Conservation (phyloP, 2,888 invertebrate genomes). For the Scaptomyza parva region DNA sequence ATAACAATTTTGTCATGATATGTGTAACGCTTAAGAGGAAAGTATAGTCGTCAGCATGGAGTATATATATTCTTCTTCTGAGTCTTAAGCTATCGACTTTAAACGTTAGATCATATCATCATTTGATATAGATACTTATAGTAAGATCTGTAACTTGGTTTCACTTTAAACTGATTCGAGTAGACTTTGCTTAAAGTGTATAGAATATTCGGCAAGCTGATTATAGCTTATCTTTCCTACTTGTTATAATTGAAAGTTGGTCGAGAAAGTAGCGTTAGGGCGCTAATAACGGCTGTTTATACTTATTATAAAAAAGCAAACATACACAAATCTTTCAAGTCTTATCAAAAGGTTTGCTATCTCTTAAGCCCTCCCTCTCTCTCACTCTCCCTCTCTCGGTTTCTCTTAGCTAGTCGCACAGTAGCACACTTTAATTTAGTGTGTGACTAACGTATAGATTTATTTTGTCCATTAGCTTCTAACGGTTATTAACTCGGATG, state of each 20-base stretch:
- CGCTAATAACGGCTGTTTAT: constrained; percentile 48
- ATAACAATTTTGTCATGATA: no score
- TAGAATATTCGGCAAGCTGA: no score
- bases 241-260: constrained; percentile 59
- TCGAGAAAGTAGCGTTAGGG: constrained; percentile 59
- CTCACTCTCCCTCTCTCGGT: neutral
- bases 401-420: constrained; percentile 42
- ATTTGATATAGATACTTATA: no score
- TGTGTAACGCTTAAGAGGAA: no score
- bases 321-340: constrained; percentile 12
- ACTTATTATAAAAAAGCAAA: constrained; percentile 58
- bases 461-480: constrained; percentile 54
- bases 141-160: no score
- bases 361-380: neutral
- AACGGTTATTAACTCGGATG: constrained; percentile 58
- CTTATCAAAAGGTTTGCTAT: constrained; percentile 7
- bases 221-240: no score
- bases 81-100: no score
- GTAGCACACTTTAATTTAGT: constrained; percentile 49
- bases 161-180: no score
- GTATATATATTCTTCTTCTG: no score
- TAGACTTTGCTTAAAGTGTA: no score
- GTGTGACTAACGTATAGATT: constrained; percentile 38
- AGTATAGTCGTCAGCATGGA: no score
- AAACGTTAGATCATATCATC: no score